phyloP scores from a whole-genome alignment of 1,140 invertebrate species.

The Zaprionus kolodkinae region DNA sequence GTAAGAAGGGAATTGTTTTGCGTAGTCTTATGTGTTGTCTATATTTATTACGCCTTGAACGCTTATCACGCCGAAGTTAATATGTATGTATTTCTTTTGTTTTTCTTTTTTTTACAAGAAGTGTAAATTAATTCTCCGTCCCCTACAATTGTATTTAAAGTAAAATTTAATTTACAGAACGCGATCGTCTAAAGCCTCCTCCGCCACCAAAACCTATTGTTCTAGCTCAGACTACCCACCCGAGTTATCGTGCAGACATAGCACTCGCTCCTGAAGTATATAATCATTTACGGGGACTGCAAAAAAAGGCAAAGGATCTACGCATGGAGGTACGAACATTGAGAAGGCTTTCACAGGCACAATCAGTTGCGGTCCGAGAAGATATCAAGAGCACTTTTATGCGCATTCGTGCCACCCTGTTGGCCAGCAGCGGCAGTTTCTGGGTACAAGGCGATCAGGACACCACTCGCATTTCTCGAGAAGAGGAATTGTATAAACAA shows the following conservation, averaged over 20 bases:
- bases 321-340: conserved; percentile 94
- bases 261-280: conserved; percentile 93
- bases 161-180: conserved; percentile 85
- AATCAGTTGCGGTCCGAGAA: conserved; percentile 95
- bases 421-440: conserved; percentile 87
- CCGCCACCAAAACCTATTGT: conserved; percentile 93
- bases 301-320: conserved; percentile 95
- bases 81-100: background rate
- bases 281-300: conserved; percentile 92
- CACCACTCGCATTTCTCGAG: conserved; percentile 87
- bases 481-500: conserved; percentile 95
- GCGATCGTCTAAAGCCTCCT: conserved; percentile 92
- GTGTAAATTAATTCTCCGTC: background rate
- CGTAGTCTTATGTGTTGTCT: background rate
- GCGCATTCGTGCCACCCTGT: conserved; percentile 89
- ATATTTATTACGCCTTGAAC: conserved; percentile 25
- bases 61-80: conserved; percentile 10
- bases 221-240: conserved; percentile 85
- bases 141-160: background rate
- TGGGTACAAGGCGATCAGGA: conserved; percentile 86
- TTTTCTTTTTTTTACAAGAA: background rate
- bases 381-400: conserved; percentile 95
- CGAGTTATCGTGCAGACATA: conserved; percentile 87
- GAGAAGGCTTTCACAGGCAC: conserved; percentile 94
- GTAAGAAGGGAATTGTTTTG: conserved; percentile 86